Evolutionary conservation across 2,113 vertebrate species (phyloP).

Genomic region (Gadus macrocephalus): DNA sequence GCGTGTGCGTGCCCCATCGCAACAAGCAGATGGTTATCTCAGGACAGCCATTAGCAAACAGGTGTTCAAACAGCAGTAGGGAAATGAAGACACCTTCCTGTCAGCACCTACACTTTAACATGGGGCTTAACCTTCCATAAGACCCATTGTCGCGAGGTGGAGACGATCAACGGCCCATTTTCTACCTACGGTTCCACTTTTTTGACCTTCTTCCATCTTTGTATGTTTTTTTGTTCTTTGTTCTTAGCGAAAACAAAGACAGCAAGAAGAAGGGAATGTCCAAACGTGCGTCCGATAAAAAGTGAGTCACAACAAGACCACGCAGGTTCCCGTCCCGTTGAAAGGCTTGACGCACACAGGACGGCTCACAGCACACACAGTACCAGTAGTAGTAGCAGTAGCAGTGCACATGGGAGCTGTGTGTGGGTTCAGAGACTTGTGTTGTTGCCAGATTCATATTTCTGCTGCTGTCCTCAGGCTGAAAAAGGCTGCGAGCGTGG

Average conservation of each 20-base stretch:
- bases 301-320: conserved; percentile 69
- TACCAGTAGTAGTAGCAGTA: not conserved
- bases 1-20: conserved; percentile 32
- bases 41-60: conserved; percentile 55
- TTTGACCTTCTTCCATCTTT: not conserved
- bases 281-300: conserved; percentile 79
- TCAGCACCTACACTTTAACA: conserved; percentile 34
- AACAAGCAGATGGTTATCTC: conserved; percentile 53
- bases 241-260: conserved; percentile 81
- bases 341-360: not conserved
- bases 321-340: not conserved
- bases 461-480: conserved; percentile 40
- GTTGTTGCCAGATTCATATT: conserved; percentile 7
- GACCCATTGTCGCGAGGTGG: conserved; percentile 6
- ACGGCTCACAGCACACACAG: too few species aligned
- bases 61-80: conserved; percentile 58
- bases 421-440: conserved; percentile 3
- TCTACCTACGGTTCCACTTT: not conserved
- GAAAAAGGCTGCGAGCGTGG: conserved; percentile 50
- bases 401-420: not conserved
- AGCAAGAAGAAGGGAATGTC: conserved; percentile 77
- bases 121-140: conserved; percentile 15
- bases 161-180: not conserved
- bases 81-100: conserved; percentile 33
- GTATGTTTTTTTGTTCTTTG: conserved; percentile 27